Conservation (phyloP, 2,113 vertebrate genomes). For the Triplophysa tibetana region DNA sequence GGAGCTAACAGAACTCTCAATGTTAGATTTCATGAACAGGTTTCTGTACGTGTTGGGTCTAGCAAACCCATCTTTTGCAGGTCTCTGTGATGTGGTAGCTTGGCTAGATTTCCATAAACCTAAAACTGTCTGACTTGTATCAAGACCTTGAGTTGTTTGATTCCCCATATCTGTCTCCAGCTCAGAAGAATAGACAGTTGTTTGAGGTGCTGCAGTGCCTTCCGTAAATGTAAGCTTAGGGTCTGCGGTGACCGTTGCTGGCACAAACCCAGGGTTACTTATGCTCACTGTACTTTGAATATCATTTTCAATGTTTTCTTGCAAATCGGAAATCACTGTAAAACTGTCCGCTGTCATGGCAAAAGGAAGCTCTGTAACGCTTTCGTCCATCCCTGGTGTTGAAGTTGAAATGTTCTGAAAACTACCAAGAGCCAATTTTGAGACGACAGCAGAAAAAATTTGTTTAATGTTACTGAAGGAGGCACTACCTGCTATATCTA, state of each 20-base stretch:
- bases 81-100: neutral
- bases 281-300: neutral
- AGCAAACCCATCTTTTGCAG: neutral
- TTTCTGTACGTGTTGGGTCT: neutral
- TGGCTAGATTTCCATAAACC: neutral
- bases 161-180: neutral
- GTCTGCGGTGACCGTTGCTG: neutral
- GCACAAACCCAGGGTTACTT: neutral
- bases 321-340: neutral
- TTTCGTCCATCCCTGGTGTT: neutral
- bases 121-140: neutral
- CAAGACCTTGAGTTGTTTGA: neutral
- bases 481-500: conserved; percentile 57
- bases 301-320: neutral
- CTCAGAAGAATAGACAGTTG: neutral
- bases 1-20: too few relatives aligned
- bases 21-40: neutral
- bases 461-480: conserved; percentile 46
- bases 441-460: too few relatives aligned
- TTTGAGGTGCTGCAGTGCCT: neutral
- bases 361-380: neutral
- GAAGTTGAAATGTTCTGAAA: neutral
- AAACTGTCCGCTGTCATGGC: neutral
- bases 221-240: neutral
- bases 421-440: neutral